phyloP scores from a whole-genome alignment of 2,888 invertebrate genomes.

The Dioctria rufipes region DNA sequence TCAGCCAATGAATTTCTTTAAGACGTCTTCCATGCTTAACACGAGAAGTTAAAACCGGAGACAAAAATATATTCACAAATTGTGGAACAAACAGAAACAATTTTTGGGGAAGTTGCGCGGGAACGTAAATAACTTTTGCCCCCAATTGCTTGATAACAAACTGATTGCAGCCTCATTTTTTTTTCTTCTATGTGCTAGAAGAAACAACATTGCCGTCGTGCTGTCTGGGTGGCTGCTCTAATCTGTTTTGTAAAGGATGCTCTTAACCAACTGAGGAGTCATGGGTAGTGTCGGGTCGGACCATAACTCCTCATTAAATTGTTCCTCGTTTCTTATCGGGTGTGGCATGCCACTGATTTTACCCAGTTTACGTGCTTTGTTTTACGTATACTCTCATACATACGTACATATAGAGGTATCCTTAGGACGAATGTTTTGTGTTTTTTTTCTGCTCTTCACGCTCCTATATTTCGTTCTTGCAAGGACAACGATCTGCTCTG shows the following conservation, averaged over 20 bases:
- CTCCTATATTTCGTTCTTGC: not conserved
- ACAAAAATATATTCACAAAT: slow-evolving; percentile 11
- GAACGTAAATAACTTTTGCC: slow-evolving; percentile 21
- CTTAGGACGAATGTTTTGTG: slow-evolving; percentile 8
- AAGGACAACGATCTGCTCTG: not conserved
- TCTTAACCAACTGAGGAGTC: not conserved
- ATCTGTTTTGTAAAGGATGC: slow-evolving; percentile 26
- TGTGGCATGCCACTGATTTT: slow-evolving; percentile 46
- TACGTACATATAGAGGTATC: not conserved
- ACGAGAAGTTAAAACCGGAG: not conserved
- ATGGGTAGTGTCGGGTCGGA: slow-evolving; percentile 28
- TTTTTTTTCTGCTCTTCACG: slow-evolving; percentile 2
- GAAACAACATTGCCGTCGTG: slow-evolving; percentile 5
- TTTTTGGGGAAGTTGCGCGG: not conserved
- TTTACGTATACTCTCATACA: not conserved
- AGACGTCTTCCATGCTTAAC: slow-evolving; percentile 2
- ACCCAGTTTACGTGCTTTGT: slow-evolving; percentile 36
- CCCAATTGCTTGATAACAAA: slow-evolving; percentile 50
- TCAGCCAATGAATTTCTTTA: slow-evolving; percentile 27
- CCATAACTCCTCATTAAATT: slow-evolving; percentile 51
- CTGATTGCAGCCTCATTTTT: slow-evolving; percentile 39
- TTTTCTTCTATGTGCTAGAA: not conserved
- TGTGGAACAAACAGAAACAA: not conserved
- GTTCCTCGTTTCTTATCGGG: slow-evolving; percentile 49
- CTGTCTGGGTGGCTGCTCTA: not conserved